phyloP scores from a whole-genome alignment of 2,888 invertebrate species.

The Catonia carolina region DNA sequence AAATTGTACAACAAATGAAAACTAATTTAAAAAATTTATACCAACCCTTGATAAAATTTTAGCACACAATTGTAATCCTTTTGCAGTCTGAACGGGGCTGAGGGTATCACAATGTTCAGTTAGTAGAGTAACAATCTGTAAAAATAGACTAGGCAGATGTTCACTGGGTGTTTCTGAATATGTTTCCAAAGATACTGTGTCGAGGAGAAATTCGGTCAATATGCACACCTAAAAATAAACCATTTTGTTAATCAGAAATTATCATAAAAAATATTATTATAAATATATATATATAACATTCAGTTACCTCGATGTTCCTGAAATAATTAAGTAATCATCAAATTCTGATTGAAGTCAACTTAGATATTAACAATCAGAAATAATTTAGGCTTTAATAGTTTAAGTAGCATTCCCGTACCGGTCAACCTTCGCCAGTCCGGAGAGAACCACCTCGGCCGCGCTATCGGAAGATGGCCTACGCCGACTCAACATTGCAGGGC shows the following conservation, averaged over 20 bases:
- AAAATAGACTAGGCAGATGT: constrained; percentile 68
- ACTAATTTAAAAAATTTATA: too few species aligned
- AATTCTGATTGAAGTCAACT: too few species aligned
- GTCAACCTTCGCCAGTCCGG: too few species aligned
- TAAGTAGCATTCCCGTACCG: too few species aligned
- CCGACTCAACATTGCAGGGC: too few species aligned
- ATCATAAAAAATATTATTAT: not conserved
- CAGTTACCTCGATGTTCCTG: too few species aligned
- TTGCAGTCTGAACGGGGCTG: constrained; percentile 55
- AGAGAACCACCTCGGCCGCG: too few species aligned
- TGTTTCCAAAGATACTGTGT: constrained; percentile 66
- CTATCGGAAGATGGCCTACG: too few species aligned
- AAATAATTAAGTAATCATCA: too few species aligned
- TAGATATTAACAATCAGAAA: too few species aligned
- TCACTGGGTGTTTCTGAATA: constrained; percentile 70
- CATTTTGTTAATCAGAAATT: not conserved
- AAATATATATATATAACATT: constrained; percentile 6
- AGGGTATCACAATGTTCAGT: constrained; percentile 51
- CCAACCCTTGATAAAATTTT: constrained; percentile 64
- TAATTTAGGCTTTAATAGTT: too few species aligned
- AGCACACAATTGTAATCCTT: constrained; percentile 59
- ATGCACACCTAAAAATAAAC: constrained; percentile 58
- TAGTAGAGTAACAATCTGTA: constrained; percentile 56
- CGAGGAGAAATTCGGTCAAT: constrained; percentile 66
- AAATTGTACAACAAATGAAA: too few species aligned